Percentiles rank a stretch among this genome's conserved stretches.
These are phyloP conservation scores for Leptatherina wallacei DNA, from an alignment of 2,797 vertebrate species.

Conservation along the genomic window DNA sequence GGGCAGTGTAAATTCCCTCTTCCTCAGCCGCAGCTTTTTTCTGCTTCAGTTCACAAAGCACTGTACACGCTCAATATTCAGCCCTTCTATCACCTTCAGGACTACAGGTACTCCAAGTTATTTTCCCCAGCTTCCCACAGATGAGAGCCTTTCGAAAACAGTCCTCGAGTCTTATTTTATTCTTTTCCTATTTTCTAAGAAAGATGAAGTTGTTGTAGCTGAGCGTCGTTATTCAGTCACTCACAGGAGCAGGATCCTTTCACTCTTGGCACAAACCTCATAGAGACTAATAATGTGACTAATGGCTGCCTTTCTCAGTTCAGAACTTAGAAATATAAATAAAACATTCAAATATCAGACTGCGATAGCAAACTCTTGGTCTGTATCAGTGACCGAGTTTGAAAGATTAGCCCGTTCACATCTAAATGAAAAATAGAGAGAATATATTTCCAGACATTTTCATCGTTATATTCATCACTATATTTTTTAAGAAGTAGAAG, in stretches of 20 bases:
- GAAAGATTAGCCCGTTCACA: too few relatives aligned
- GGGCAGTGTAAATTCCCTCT: constrained; percentile 9
- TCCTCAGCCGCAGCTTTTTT: constrained; percentile 30
- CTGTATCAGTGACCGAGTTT: too few relatives aligned
- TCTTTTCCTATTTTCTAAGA: constrained; percentile 4
- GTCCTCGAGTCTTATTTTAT: neutral
- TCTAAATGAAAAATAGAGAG: too few relatives aligned
- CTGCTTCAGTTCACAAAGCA: constrained; percentile 40
- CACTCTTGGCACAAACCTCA: neutral
- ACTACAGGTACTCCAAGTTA: constrained; percentile 17
- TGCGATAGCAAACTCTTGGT: too few relatives aligned
- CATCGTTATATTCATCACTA: too few relatives aligned
- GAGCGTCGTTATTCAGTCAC: constrained; percentile 8
- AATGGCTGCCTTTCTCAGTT: neutral
- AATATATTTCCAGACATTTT: too few relatives aligned
- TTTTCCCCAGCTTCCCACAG: constrained; percentile 5
- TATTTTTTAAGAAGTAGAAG: too few relatives aligned
- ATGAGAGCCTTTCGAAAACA: constrained; percentile 26
- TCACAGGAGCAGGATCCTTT: neutral
- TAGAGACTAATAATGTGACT: neutral
- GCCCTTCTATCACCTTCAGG: constrained; percentile 19
- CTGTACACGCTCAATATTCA: constrained; percentile 42
- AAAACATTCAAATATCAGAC: neutral
- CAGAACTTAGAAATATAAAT: neutral
- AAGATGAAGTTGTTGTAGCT: constrained; percentile 9